phyloP scores from a whole-genome alignment of 2,797 vertebrate species.

The Thripadectes ignobilis region DNA sequence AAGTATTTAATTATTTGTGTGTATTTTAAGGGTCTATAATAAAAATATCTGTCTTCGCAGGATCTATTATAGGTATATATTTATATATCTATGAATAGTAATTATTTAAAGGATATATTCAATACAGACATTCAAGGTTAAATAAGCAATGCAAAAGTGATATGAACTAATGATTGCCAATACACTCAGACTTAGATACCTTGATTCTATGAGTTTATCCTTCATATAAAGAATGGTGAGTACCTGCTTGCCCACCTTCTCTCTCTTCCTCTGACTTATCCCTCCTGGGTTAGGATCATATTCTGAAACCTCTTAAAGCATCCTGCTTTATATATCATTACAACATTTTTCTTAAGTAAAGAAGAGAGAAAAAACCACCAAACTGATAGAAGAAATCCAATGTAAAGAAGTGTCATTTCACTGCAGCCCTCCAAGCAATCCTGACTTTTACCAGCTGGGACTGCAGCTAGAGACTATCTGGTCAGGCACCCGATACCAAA shows the following conservation, averaged over 20 bases:
- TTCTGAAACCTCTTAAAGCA: neutral
- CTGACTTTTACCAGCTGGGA: neutral
- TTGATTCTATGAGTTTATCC: neutral
- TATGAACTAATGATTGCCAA: neutral
- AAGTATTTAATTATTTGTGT: slow-evolving; percentile 1
- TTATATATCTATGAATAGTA: neutral
- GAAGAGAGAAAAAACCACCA: neutral
- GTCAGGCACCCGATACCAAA: neutral
- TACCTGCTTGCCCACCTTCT: neutral
- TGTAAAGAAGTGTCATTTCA: neutral
- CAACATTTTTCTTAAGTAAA: neutral
- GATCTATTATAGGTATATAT: neutral
- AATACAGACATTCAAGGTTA: neutral
- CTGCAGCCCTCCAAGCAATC: neutral
- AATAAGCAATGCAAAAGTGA: neutral
- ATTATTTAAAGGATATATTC: neutral
- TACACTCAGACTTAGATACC: neutral
- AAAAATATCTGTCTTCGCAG: neutral
- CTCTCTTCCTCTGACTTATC: neutral
- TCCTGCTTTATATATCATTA: neutral
- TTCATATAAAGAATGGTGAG: neutral
- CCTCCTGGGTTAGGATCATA: neutral
- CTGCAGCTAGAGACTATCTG: neutral
- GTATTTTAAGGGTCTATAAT: neutral
- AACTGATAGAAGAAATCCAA: neutral